Conservation (phyloP, 2,113 vertebrate species). For the Thymallus thymallus region DNA sequence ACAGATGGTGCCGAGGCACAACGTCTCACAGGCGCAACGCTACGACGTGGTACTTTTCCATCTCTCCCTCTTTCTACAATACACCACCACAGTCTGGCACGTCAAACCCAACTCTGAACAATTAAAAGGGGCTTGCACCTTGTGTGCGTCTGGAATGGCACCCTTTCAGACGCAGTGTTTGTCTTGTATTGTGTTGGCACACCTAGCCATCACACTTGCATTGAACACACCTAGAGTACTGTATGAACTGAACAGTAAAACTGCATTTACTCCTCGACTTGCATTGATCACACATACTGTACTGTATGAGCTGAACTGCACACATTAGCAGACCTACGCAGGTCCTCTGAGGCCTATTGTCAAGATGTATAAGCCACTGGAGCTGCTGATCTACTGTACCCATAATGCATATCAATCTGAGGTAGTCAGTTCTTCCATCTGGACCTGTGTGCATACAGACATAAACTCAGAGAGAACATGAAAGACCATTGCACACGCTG, state of each 20-base stretch:
- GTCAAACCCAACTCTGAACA: conserved; percentile 28
- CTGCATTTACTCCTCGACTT: no score
- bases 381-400: conserved; percentile 25
- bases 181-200: conserved; percentile 21
- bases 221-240: no score
- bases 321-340: conserved; percentile 29
- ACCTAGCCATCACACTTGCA: conserved; percentile 23
- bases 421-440: neutral
- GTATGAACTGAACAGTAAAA: no score
- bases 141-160: no score
- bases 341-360: conserved; percentile 16
- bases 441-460: neutral
- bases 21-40: conserved; percentile 54
- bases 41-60: conserved; percentile 58
- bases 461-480: conserved; percentile 12
- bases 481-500: neutral
- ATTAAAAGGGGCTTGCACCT: neutral
- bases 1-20: conserved; percentile 57
- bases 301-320: conserved; percentile 18
- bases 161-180: neutral
- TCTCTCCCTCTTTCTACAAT: conserved; percentile 40
- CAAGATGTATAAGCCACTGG: neutral
- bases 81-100: conserved; percentile 58
- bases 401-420: conserved; percentile 12
- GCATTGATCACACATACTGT: no score